Conservation (phyloP, 2,797 vertebrate genomes). For the Alca torda region DNA sequence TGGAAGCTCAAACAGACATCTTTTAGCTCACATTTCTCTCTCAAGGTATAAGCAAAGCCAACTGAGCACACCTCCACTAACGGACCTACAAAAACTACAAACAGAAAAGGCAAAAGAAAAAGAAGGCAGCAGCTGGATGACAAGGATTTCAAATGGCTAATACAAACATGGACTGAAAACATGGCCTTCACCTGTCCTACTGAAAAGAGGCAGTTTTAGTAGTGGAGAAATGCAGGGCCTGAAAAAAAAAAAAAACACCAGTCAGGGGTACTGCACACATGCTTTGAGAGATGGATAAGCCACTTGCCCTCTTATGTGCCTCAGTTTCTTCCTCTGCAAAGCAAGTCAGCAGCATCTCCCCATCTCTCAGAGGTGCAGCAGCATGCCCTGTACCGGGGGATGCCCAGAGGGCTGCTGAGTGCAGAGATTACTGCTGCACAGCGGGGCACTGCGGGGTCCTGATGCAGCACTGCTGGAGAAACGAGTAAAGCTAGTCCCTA, state of each 20-base stretch:
- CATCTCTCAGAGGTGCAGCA: neutral
- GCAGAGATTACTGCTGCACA: neutral
- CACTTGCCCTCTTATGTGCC: accelerated
- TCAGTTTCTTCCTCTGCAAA: neutral
- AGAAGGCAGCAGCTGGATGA: neutral
- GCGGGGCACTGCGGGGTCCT: accelerated
- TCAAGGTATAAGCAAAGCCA: neutral
- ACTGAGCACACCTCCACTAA: neutral
- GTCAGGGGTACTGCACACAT: neutral
- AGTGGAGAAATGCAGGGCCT: neutral
- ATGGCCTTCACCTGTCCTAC: neutral
- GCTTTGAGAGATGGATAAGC: neutral
- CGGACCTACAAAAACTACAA: neutral
- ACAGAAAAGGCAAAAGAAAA: neutral
- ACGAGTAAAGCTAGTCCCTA: accelerated
- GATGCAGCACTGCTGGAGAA: neutral
- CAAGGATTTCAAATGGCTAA: neutral
- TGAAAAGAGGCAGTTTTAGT: neutral
- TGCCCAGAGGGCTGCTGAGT: accelerated
- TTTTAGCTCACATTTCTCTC: neutral
- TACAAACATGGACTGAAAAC: neutral
- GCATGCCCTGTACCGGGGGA: accelerated
- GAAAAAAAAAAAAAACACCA: neutral
- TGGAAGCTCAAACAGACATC: neutral
- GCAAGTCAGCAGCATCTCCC: neutral